These are phyloP conservation scores for Eubucco bourcierii DNA, from an alignment of 2,113 vertebrate species.

Conservation along the genomic window DNA sequence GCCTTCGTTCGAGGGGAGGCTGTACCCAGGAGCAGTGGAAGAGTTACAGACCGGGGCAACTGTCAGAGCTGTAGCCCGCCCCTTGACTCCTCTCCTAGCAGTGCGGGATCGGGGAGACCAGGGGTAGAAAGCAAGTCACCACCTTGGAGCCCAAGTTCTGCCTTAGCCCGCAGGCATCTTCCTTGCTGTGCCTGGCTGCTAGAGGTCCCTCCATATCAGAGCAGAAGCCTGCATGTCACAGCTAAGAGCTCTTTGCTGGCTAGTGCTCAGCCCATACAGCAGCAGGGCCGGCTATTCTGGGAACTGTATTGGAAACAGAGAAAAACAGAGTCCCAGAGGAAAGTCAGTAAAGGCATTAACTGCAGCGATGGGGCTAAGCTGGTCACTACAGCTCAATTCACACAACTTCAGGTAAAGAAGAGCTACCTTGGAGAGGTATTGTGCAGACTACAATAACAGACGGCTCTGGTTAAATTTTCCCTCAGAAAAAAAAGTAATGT, in stretches of 20 bases:
- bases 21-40: accelerated
- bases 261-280: accelerated
- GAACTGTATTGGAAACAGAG: background rate
- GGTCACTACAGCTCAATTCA: background rate
- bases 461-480: background rate
- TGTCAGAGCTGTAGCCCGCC: background rate
- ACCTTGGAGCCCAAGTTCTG: background rate
- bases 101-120: accelerated
- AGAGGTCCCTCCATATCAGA: background rate
- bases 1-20: background rate
- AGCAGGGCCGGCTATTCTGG: background rate
- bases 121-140: background rate
- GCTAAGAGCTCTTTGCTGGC: background rate
- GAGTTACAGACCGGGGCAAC: no score
- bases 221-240: background rate
- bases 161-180: background rate
- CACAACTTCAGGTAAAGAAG: background rate
- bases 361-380: background rate
- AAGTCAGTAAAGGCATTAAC: background rate
- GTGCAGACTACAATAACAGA: accelerated
- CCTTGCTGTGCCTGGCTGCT: background rate
- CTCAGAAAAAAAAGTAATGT: background rate
- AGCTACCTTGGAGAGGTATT: background rate
- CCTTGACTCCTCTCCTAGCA: no score
- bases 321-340: background rate